phyloP scores from a whole-genome alignment of 2,888 invertebrate species.

The Deilephila porcellus region DNA sequence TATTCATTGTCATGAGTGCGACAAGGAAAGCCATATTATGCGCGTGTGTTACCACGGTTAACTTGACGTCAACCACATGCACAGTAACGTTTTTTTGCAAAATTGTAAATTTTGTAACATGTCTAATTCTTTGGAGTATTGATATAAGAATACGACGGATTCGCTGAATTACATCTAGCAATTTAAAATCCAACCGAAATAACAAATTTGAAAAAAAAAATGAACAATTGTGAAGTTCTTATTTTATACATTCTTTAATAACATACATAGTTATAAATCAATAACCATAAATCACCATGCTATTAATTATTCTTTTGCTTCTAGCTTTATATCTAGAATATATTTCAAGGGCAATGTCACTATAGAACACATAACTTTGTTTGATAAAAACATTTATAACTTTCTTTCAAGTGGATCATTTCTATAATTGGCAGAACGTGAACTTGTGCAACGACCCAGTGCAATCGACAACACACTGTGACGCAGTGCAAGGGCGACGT shows the following conservation, averaged over 20 bases:
- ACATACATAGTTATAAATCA: no score
- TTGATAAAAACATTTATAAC: neutral
- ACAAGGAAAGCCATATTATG: conserved; percentile 63
- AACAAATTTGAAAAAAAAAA: no score
- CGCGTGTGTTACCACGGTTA: conserved; percentile 58
- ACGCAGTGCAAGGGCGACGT: conserved; percentile 60
- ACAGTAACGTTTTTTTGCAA: conserved; percentile 20
- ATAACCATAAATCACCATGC: no score
- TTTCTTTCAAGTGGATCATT: conserved; percentile 3
- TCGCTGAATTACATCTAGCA: neutral
- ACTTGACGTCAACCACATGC: conserved; percentile 52
- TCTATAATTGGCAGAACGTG: conserved; percentile 40
- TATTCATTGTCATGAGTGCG: conserved; percentile 55
- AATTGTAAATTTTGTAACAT: neutral
- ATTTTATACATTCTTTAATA: no score
- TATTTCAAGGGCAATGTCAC: no score
- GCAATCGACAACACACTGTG: conserved; percentile 53
- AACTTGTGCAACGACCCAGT: conserved; percentile 59
- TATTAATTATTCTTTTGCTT: no score
- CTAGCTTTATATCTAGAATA: no score
- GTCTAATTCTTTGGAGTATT: neutral
- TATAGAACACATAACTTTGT: neutral
- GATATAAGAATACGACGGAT: no score
- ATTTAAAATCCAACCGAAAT: no score
- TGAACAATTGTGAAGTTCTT: no score